Base-by-base conservation (phyloP, 2,113 vertebrate species). In the Alces alces region DNA sequence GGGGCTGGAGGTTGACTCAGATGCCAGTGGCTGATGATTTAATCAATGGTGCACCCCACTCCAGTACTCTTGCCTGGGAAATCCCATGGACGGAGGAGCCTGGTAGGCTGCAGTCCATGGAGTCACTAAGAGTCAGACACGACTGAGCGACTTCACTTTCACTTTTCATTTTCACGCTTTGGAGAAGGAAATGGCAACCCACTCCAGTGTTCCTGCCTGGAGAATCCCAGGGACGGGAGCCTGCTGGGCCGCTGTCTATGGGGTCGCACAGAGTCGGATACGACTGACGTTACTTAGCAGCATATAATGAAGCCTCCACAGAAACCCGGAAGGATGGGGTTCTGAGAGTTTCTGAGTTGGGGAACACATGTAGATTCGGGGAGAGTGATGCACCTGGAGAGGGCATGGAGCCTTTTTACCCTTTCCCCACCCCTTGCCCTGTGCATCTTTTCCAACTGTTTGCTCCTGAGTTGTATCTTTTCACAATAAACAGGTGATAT, bases 321-420 rank as follows among this genome's bases (percentile, higher is more conserved):
- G 19, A 60, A 60, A 45, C 55, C 30, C 10, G 12, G 43, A 79
- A 60, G 43, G 43, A 80, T 7, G 17, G 33, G 28, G 7, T 52
- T 52, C 47, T 27, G 89, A 64, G 76, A 39, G 16, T 17, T 30
- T 82, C 57, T 15, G 57, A 45, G 45, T 52, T 80, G 76, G 25
- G 14, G 9, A 50, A 27, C 55, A 8, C 6, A 5, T 28, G 43
- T 57, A 61, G 43, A 91, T 82, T 57, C 3, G 0, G 30, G 33
- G 15, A 80, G 76, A 52, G 4, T 10, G 33, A 25, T 39, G 9
- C 12, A 25, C 25, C 21, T 5, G 12, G 21, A 58, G 70, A 19
- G 5, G 30, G 10, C 28, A 11, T 16, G 8, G 23, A 19, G 7
- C 9, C 23, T 15, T 45, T 5, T 1, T 4, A 39, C 25, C 55